A percentile compares a stretch with the other conserved stretches of the same genome.
Conservation (phyloP, 2,888 invertebrate genomes). For the Eristalinus aeneus region DNA sequence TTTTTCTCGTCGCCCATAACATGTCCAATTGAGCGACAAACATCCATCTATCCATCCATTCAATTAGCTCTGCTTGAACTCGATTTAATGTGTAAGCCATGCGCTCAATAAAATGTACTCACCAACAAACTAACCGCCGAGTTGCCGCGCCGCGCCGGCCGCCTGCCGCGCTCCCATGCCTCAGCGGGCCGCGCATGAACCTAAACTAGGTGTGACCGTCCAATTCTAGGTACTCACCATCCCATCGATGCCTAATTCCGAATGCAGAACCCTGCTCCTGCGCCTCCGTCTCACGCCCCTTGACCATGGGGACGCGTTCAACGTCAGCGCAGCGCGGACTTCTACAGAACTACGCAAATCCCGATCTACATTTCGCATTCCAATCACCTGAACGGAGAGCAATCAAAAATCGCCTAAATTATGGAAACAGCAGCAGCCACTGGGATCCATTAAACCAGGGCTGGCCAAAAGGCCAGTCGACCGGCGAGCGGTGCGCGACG, state of each 20-base stretch:
- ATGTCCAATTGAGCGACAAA: not conserved
- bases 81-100: constrained; percentile 27
- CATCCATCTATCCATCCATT: not conserved
- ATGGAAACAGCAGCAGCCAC: constrained; percentile 47
- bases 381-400: constrained; percentile 35
- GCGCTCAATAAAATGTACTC: constrained; percentile 37
- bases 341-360: constrained; percentile 38
- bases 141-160: not conserved
- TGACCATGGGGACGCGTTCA: not conserved
- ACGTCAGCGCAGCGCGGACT: constrained; percentile 3
- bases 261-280: constrained; percentile 36
- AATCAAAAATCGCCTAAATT: constrained; percentile 57
- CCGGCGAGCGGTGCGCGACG: constrained; percentile 12
- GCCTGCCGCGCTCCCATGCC: constrained; percentile 8
- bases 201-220: constrained; percentile 60
- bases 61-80: not conserved
- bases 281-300: not conserved
- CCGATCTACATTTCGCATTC: constrained; percentile 63
- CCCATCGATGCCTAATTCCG: constrained; percentile 44
- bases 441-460: constrained; percentile 20
- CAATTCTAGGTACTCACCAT: constrained; percentile 34
- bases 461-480: not conserved
- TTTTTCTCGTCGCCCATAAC: not conserved
- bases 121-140: not conserved
- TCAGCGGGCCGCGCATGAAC: constrained; percentile 11